Percentiles rank a stretch among this genome's conserved stretches.
These are phyloP conservation scores for Trichoplax adhaerens DNA, from an alignment of 37 sponge, comb jelly and placozoan species.

Conservation along the genomic window DNA sequence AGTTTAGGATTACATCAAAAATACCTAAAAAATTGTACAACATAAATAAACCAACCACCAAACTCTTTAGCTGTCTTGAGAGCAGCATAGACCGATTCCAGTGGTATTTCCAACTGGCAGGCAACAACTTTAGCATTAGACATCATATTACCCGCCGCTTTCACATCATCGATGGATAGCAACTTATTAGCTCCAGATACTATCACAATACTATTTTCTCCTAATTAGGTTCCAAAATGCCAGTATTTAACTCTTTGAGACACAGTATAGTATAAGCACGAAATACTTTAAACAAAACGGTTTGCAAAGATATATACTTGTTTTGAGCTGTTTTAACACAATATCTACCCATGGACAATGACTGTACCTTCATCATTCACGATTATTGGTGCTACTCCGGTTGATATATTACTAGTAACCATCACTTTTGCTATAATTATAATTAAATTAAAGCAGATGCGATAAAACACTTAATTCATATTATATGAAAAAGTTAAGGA, in stretches of 20 bases:
- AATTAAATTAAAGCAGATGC: too few relatives aligned
- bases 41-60: constrained; percentile 21
- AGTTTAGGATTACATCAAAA: too few relatives aligned
- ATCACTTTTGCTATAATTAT: too few relatives aligned
- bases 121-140: constrained; percentile 52
- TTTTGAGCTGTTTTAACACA: too few relatives aligned
- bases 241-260: too few relatives aligned
- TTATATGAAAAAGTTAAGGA: too few relatives aligned
- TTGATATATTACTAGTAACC: constrained; percentile 2
- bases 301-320: too few relatives aligned
- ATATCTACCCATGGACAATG: too few relatives aligned
- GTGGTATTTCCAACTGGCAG: constrained; percentile 78
- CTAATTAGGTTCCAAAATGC: constrained; percentile 5
- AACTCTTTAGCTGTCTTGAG: constrained; percentile 46
- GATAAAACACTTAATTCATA: too few relatives aligned
- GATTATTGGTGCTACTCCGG: constrained; percentile 71
- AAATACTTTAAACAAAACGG: too few relatives aligned
- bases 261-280: too few relatives aligned
- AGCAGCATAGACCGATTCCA: constrained; percentile 45
- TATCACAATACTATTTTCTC: constrained; percentile 86
- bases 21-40: not conserved
- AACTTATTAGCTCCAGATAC: constrained; percentile 73
- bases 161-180: constrained; percentile 41
- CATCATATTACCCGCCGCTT: constrained; percentile 32
- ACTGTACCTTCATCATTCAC: constrained; percentile 50